phyloP scores from a whole-genome alignment of 2,888 invertebrate species.

The Oithona nana region DNA sequence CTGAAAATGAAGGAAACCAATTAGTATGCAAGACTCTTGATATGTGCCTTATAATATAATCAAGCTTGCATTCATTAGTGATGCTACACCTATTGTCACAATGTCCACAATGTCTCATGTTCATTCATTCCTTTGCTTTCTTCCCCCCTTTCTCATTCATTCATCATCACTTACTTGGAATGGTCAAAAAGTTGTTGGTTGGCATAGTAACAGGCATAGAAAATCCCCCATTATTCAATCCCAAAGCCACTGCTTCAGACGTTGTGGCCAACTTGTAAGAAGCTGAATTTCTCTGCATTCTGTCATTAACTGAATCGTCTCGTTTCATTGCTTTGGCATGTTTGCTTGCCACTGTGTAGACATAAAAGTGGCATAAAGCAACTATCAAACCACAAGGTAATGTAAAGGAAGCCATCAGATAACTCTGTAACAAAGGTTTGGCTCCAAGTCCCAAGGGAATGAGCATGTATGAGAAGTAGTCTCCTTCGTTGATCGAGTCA shows the following conservation, averaged over 20 bases:
- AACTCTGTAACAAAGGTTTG: neutral
- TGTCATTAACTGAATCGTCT: neutral
- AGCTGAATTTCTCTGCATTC: neutral
- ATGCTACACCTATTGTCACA: too few relatives aligned
- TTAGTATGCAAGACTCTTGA: too few relatives aligned
- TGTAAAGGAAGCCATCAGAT: neutral
- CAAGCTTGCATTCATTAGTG: too few relatives aligned
- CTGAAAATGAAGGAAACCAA: too few relatives aligned
- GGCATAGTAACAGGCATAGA: neutral
- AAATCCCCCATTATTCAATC: neutral
- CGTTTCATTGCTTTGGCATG: constrained; percentile 4
- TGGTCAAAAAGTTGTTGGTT: neutral
- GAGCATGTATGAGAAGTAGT: neutral
- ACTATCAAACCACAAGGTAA: constrained; percentile 4
- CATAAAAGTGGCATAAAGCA: neutral
- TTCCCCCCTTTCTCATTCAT: too few relatives aligned
- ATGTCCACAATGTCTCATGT: too few relatives aligned
- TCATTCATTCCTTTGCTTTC: too few relatives aligned
- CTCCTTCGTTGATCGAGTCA: neutral
- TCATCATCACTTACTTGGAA: neutral
- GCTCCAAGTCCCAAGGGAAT: neutral
- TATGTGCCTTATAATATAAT: too few relatives aligned
- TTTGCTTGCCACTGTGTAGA: constrained; percentile 6
- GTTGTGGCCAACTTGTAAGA: neutral
- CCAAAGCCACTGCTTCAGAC: neutral